Evolutionary conservation across 2,888 invertebrate genomes (phyloP), one percentile per base, ranked within the genome.

Genomic region (Mamestra brassicae): DNA sequence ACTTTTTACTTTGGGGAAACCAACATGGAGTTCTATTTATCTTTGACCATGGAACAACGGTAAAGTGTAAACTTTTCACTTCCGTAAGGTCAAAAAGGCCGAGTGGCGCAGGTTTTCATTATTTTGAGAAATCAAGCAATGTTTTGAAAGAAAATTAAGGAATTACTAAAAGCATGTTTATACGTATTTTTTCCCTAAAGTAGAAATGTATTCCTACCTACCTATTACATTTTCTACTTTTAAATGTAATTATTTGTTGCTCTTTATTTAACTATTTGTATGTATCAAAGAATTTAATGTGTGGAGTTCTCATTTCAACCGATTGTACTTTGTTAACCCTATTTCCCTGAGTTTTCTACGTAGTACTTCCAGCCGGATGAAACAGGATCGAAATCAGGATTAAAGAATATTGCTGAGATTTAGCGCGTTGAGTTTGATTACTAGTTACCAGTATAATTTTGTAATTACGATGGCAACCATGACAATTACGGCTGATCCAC

Each of bases 1-100:
- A 69, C 67, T 70, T 75, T 75, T 65, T 65, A 64, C 57, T 61
- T 68, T 47, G 15, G n/a, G 38, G 54, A 62, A 67, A 63, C 74
- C 66, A 64, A 61, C 57, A 65, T 62, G 57, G 34, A 47, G n/a
- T 38, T 70, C 3, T 42, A n/a, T 68, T 77, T 66, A 50, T 71
- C 71, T 61, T 76, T 69, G 6, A 8, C 55, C 36, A 52, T 64
- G 45, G 26, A 45, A 54, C 47, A 45, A 72, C 26, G 47, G 61
- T 34, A 50, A 70, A 79, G 69, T 65, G 34, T 57, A 63, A 69
- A 74, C 65, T 60, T 71, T 65, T 38, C 38, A 42, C 34, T 71
- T 67, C 13, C n/a, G 45, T 36, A 17, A 36, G 36, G 54, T 65
- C 36, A 73, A 60, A 60, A 73, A 66, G 38, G 55, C 36, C 7